phyloP scores from a whole-genome alignment of 2,113 vertebrate species.

The Ranitomeya imitator region DNA sequence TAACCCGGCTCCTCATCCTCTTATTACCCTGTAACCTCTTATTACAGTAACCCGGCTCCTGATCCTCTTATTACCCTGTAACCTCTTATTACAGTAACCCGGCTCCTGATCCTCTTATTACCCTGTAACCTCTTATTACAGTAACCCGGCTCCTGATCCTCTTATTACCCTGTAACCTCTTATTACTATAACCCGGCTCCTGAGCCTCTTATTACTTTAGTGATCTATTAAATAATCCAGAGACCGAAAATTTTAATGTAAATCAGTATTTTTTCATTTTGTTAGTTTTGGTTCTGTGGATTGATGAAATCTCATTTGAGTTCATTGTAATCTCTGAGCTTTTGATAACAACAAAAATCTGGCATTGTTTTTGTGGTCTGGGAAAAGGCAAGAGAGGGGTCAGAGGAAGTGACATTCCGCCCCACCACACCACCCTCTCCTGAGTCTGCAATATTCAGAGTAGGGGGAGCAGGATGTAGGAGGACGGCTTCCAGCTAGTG shows the following conservation, averaged over 20 bases:
- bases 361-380: slow-evolving; percentile 42
- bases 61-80: slow-evolving; percentile 12
- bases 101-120: neutral
- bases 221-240: neutral
- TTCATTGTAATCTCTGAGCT: neutral
- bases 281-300: neutral
- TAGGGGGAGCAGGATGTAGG: slow-evolving; percentile 45
- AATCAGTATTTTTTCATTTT: neutral
- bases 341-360: neutral
- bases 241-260: neutral
- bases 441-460: slow-evolving; percentile 51
- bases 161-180: neutral
- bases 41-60: neutral
- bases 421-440: slow-evolving; percentile 43
- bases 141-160: slow-evolving; percentile 5
- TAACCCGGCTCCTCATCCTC: neutral
- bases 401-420: slow-evolving; percentile 53
- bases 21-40: slow-evolving; percentile 15
- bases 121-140: slow-evolving; percentile 1
- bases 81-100: neutral
- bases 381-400: slow-evolving; percentile 22
- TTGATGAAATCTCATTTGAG: neutral
- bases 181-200: neutral
- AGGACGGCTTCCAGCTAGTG: slow-evolving; percentile 17
- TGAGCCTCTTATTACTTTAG: neutral